phyloP scores from a whole-genome alignment of 1,140 invertebrate species.

The Archegozetes longisetosus region DNA sequence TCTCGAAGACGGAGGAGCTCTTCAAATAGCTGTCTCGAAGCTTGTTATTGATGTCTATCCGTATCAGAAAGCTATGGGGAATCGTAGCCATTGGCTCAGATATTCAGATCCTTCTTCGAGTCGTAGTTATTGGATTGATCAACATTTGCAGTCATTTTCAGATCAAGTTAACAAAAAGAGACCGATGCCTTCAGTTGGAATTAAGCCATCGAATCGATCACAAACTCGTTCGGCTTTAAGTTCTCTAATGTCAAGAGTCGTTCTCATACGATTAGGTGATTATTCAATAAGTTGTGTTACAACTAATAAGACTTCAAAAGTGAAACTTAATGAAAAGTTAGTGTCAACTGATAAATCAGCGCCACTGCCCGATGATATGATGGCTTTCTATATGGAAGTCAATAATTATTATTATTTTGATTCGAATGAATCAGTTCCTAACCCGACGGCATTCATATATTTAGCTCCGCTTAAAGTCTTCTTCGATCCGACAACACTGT shows the following conservation, averaged over 20 bases:
- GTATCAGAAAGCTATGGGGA: conserved; percentile 72
- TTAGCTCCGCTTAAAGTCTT: conserved; percentile 69
- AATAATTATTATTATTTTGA: conserved; percentile 94
- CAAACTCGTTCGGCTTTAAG: not conserved
- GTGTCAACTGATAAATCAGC: conserved; percentile 58
- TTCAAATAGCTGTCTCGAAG: conserved; percentile 68
- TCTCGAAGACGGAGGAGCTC: conserved; percentile 71
- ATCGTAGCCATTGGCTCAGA: conserved; percentile 66
- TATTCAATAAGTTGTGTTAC: conserved; percentile 17
- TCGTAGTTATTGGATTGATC: conserved; percentile 31
- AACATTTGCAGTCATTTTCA: conserved; percentile 29
- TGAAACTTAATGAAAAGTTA: conserved; percentile 24
- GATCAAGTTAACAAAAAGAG: conserved; percentile 15
- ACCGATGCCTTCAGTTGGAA: conserved; percentile 4
- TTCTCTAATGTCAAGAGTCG: conserved; percentile 12
- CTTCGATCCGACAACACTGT: conserved; percentile 62
- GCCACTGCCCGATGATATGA: conserved; percentile 70
- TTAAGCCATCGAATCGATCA: not conserved
- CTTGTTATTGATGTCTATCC: conserved; percentile 92
- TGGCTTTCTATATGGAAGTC: conserved; percentile 81
- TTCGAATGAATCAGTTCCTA: conserved; percentile 69
- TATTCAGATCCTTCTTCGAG: conserved; percentile 31
- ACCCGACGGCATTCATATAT: conserved; percentile 77
- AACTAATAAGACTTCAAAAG: conserved; percentile 8
- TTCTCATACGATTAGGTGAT: conserved; percentile 13